These are phyloP conservation scores for Harpagifer antarcticus DNA, from an alignment of 2,797 vertebrate genomes.

Conservation along the genomic window DNA sequence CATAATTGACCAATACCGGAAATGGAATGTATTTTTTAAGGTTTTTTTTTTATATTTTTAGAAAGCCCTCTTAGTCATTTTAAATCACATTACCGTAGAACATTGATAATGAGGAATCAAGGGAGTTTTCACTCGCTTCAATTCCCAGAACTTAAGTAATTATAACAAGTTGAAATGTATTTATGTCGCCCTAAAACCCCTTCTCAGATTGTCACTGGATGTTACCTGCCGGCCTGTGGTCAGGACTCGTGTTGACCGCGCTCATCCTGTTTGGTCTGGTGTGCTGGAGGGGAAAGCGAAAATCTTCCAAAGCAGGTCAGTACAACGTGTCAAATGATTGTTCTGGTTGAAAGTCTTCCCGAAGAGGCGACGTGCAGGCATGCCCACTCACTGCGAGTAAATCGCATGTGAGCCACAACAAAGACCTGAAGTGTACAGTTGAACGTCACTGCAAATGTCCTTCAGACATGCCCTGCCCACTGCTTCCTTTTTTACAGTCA, in stretches of 20 bases:
- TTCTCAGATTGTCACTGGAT: constrained; percentile 72
- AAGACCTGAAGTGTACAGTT: constrained; percentile 27
- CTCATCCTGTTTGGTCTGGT: constrained; percentile 60
- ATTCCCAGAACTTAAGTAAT: constrained; percentile 25
- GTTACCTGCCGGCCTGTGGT: constrained; percentile 78
- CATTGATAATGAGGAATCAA: background rate
- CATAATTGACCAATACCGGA: background rate
- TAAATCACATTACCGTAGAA: background rate
- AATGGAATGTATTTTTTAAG: background rate
- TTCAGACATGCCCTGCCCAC: constrained; percentile 34
- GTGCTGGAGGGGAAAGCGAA: constrained; percentile 65
- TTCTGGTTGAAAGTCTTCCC: background rate
- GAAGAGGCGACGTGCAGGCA: background rate
- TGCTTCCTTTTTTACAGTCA: constrained; percentile 43
- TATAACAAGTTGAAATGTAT: background rate
- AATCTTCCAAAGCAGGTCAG: constrained; percentile 64
- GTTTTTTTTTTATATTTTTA: background rate
- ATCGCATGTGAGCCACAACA: background rate
- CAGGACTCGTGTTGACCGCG: constrained; percentile 70
- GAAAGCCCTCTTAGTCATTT: background rate
- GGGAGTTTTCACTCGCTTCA: background rate
- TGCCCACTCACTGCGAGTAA: constrained; percentile 21
- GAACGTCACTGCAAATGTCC: constrained; percentile 43
- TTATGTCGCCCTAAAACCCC: background rate
- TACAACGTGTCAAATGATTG: background rate